Base-by-base conservation (phyloP, 2,888 invertebrate genomes). In the Caenorhabditis macrosperma region DNA sequence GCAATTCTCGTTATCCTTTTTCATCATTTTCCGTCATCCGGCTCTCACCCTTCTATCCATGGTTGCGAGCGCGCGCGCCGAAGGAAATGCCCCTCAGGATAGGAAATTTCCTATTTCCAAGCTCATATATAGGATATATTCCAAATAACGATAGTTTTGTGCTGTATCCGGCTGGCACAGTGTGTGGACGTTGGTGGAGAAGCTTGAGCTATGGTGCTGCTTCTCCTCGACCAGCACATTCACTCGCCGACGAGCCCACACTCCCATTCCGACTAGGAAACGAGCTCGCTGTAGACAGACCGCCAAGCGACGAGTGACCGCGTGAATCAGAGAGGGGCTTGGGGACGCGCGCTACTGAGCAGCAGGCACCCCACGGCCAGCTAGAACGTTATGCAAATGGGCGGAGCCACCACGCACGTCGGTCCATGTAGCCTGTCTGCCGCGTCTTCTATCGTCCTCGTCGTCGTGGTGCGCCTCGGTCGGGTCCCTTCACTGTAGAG, bases 331-430 rank as follows among this genome's bases (percentile, higher is more conserved):
- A 63, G 69, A 77, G 77, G 64, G 17, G 55, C 46, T 44, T 48
- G 35, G 59, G 59, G 64, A 38, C 38, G 48, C 50, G 38, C 57
- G 60, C 60, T 75, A 50, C 67, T 61, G 75, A 67, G 66, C 55
- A 59, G 68, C 35, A 50, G 54, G 60, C 76, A 55, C 46, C 41
- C 69, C 59, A 20, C 41, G 59, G 59, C 55, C 50, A 46, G 64
- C 64, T 59, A 74, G 74, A 74, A 78, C 77, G 68, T 69, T 78
- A 78, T 78, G 77, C 77, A 50, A 57, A 75, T 46, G 54, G 77
- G 77, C 71, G 77, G 69, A 64, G 77, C 38, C 44, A 41, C 60
- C 26, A 26, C 64, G 63, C 64, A 63, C 64, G 59, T 59, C 59
- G 59, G 59, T 59, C 68, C 59, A 22, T 68, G 44, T 30, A 41